phyloP scores from a whole-genome alignment of 2,797 vertebrate species.

The Epinephelus malabaricus region DNA sequence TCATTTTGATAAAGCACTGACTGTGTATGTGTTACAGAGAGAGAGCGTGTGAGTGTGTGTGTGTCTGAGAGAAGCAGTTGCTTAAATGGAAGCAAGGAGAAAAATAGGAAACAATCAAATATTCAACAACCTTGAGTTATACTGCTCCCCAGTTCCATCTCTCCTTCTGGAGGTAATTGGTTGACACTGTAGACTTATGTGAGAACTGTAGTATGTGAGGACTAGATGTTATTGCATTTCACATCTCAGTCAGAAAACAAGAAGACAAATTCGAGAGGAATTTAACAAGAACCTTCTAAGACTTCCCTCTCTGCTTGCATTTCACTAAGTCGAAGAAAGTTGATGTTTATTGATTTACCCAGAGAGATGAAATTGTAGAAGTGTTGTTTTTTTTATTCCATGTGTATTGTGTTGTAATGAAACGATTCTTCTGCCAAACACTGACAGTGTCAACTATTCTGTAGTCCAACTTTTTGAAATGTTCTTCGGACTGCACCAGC shows the following conservation, averaged over 20 bases:
- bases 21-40: conserved; percentile 26
- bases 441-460: conserved; percentile 11
- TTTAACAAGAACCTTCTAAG: conserved; percentile 47
- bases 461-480: conserved; percentile 8
- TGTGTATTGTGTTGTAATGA: conserved; percentile 36
- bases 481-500: not conserved
- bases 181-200: conserved; percentile 51
- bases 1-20: conserved; percentile 55
- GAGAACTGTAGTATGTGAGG: conserved; percentile 38
- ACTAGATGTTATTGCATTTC: conserved; percentile 53
- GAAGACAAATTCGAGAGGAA: conserved; percentile 39
- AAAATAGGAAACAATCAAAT: conserved; percentile 73
- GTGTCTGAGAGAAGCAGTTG: conserved; percentile 19
- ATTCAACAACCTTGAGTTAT: conserved; percentile 72
- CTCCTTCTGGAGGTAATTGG: conserved; percentile 67
- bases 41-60: not conserved
- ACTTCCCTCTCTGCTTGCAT: conserved; percentile 21
- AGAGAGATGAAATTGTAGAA: conserved; percentile 15
- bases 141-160: conserved; percentile 31
- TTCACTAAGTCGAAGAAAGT: conserved; percentile 38
- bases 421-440: conserved; percentile 28
- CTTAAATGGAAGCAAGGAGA: conserved; percentile 58
- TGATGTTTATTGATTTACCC: conserved; percentile 51
- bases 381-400: conserved; percentile 15
- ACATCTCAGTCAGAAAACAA: conserved; percentile 50